Conservation (phyloP, 2,888 invertebrate genomes). For the Isoperla grammatica region DNA sequence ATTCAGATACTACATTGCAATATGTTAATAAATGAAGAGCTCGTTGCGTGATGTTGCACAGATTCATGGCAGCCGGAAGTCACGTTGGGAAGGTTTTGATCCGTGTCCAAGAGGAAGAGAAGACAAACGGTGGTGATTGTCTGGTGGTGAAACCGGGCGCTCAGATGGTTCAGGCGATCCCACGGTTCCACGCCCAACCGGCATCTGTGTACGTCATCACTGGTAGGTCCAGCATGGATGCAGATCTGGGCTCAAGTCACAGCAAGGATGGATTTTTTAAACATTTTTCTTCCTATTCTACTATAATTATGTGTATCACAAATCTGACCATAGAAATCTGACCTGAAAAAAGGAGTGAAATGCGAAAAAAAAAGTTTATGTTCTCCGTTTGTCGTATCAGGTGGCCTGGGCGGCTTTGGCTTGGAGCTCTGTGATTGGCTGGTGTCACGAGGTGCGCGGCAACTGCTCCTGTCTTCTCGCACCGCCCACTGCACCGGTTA, state of each 20-base stretch:
- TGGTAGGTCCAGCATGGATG: constrained; percentile 34
- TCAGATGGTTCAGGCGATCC: no score
- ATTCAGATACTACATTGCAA: not conserved
- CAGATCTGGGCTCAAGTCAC: constrained; percentile 39
- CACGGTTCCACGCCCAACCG: no score
- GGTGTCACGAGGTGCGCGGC: constrained; percentile 75
- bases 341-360: no score
- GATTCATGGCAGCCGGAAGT: constrained; percentile 59
- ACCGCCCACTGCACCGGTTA: constrained; percentile 88
- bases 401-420: constrained; percentile 94
- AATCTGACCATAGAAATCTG: no score
- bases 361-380: no score
- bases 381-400: constrained; percentile 37
- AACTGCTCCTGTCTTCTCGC: constrained; percentile 81
- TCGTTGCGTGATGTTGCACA: not conserved
- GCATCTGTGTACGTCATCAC: no score
- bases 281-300: no score
- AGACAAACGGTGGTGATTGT: constrained; percentile 15
- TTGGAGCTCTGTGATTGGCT: constrained; percentile 89
- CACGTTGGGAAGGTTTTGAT: constrained; percentile 73
- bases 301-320: no score
- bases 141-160: no score
- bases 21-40: not conserved
- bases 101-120: constrained; percentile 44
- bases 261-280: no score